Evolutionary conservation across 1,140 invertebrate species (phyloP).

Genomic region (Formica exsecta): DNA sequence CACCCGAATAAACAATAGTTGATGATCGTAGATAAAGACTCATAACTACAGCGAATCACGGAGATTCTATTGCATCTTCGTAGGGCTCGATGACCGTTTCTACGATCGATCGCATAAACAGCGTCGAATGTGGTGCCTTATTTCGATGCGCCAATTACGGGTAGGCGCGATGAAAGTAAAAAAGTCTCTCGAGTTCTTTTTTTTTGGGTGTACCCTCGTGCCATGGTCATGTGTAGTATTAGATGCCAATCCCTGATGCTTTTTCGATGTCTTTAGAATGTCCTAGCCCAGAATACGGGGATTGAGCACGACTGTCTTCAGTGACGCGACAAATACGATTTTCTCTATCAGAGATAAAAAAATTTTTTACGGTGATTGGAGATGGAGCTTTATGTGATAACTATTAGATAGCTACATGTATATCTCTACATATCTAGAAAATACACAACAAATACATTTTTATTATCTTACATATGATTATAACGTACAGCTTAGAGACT

Average conservation of each 20-base stretch:
- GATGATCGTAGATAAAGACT: slow-evolving; percentile 41
- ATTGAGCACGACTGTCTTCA: slow-evolving; percentile 39
- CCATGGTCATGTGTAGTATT: not conserved
- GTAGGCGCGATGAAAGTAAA: slow-evolving; percentile 82
- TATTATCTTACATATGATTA: slow-evolving; percentile 25
- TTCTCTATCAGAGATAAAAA: slow-evolving; percentile 33
- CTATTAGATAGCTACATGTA: slow-evolving; percentile 44
- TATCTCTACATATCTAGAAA: slow-evolving; percentile 44
- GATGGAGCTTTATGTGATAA: slow-evolving; percentile 51
- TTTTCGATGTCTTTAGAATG: slow-evolving; percentile 50
- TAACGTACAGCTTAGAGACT: slow-evolving; percentile 25
- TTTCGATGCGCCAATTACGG: slow-evolving; percentile 77
- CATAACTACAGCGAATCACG: not conserved
- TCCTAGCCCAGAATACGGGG: slow-evolving; percentile 6
- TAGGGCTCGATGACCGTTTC: slow-evolving; percentile 73
- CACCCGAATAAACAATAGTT: slow-evolving; percentile 10
- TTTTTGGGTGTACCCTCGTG: not conserved
- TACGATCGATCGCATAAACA: slow-evolving; percentile 73
- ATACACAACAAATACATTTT: slow-evolving; percentile 32
- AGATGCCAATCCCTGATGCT: slow-evolving; percentile 31
- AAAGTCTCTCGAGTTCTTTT: slow-evolving; percentile 1
- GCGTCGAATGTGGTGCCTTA: slow-evolving; percentile 84
- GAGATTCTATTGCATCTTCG: slow-evolving; percentile 42
- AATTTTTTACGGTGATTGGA: slow-evolving; percentile 37
- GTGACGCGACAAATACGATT: slow-evolving; percentile 45